phyloP scores from a whole-genome alignment of 2,113 vertebrate species.

The Orthonyx spaldingii region DNA sequence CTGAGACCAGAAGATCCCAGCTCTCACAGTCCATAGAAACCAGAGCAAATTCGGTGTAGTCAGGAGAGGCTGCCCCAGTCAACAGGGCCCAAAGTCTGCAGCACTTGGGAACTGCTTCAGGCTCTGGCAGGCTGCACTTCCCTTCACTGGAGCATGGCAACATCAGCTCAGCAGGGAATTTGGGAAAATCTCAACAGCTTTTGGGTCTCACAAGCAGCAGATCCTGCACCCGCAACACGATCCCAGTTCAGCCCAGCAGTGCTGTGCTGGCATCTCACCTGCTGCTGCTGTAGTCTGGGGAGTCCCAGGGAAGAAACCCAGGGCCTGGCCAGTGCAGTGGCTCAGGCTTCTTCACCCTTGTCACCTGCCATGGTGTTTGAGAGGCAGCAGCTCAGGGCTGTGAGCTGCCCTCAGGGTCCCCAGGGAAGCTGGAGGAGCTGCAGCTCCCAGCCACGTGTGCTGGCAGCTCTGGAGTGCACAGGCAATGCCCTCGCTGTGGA shows the following conservation, averaged over 20 bases:
- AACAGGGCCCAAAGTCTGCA: fast-evolving
- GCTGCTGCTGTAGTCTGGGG: background rate
- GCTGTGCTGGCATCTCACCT: background rate
- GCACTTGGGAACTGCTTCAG: background rate
- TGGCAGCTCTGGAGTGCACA: background rate
- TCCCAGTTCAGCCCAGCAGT: background rate
- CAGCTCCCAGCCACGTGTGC: background rate
- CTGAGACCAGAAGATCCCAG: background rate
- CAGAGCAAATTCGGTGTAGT: background rate
- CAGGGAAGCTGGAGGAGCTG: fast-evolving
- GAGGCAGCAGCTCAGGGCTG: background rate
- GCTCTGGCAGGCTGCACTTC: background rate
- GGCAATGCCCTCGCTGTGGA: fast-evolving
- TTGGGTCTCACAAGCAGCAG: background rate
- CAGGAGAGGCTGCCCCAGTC: background rate
- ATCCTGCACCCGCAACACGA: background rate
- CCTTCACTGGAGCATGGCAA: background rate
- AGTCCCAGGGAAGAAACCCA: background rate
- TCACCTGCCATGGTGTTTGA: fast-evolving
- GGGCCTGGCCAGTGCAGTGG: background rate
- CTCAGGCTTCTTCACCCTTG: background rate
- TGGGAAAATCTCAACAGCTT: background rate
- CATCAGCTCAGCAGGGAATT: background rate
- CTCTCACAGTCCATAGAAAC: background rate
- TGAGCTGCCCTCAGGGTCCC: background rate